These are phyloP conservation scores for Mayetiola destructor DNA, from an alignment of 2,888 invertebrate genomes.

Conservation along the genomic window DNA sequence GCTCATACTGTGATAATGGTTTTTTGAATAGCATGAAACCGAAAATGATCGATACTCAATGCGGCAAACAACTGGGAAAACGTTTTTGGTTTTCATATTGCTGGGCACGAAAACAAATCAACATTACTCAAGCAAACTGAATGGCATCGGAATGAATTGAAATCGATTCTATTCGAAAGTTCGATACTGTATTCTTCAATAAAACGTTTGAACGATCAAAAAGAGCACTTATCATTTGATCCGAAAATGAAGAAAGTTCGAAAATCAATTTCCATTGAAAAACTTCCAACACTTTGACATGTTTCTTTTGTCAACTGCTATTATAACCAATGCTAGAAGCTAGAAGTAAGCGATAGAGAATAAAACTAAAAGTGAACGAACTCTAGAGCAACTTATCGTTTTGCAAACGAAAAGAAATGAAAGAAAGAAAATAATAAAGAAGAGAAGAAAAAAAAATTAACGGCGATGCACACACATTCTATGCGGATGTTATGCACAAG, in stretches of 20 bases:
- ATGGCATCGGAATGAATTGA: not conserved
- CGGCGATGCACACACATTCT: not conserved
- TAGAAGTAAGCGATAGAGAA: too few species aligned
- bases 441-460: not conserved
- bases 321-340: too few species aligned
- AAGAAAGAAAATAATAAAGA: not conserved
- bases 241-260: too few species aligned
- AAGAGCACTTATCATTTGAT: too few species aligned
- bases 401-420: not conserved
- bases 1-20: conserved; percentile 9
- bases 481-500: not conserved
- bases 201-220: too few species aligned
- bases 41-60: conserved; percentile 4
- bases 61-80: too few species aligned
- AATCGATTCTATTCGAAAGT: not conserved
- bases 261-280: too few species aligned
- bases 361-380: not conserved
- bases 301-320: too few species aligned
- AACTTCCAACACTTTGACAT: too few species aligned
- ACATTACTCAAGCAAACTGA: not conserved
- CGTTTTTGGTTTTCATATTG: not conserved
- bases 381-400: not conserved
- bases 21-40: not conserved
- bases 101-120: not conserved
- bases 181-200: too few species aligned